A percentile compares a stretch with the other conserved stretches of the same genome.
Evolutionary conservation across 1,140 invertebrate genomes (phyloP).

Genomic region (Zelostemma sp.): DNA sequence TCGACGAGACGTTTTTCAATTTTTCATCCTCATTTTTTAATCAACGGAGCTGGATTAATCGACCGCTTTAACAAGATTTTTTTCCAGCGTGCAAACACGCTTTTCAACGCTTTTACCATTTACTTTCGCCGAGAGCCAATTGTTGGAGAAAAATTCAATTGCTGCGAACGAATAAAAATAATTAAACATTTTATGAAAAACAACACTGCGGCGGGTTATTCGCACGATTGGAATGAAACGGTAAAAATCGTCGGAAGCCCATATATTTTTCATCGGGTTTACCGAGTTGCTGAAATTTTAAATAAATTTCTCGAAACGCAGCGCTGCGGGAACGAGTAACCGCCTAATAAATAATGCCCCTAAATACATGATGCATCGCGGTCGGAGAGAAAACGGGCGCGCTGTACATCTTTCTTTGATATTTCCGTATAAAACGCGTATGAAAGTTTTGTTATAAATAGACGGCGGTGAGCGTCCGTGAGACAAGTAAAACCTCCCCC

Average conservation of each 20-base stretch:
- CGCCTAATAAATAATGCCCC: constrained; percentile 51
- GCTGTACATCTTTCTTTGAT: background rate
- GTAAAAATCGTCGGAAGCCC: constrained; percentile 2
- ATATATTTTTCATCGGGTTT: constrained; percentile 14
- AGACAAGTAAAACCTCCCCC: background rate
- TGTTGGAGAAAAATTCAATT: too few species aligned
- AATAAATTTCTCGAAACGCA: constrained; percentile 24
- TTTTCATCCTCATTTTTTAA: background rate
- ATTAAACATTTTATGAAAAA: too few species aligned
- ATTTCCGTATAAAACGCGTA: constrained; percentile 4
- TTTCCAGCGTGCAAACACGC: too few species aligned
- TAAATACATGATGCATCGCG: constrained; percentile 35
- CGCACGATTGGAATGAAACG: too few species aligned
- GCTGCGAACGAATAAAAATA: too few species aligned
- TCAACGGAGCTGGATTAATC: background rate
- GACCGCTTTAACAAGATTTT: too few species aligned
- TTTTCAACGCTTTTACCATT: too few species aligned
- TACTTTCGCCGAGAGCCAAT: too few species aligned
- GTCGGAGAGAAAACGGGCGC: constrained; percentile 6
- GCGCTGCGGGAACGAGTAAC: constrained; percentile 6
- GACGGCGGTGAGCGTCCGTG: background rate
- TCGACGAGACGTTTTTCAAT: background rate
- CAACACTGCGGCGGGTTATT: too few species aligned
- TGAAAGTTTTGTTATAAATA: background rate
- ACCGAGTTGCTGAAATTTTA: constrained; percentile 8